Evolutionary conservation across 2,797 vertebrate species (phyloP).

Genomic region (Diceros bicornis): DNA sequence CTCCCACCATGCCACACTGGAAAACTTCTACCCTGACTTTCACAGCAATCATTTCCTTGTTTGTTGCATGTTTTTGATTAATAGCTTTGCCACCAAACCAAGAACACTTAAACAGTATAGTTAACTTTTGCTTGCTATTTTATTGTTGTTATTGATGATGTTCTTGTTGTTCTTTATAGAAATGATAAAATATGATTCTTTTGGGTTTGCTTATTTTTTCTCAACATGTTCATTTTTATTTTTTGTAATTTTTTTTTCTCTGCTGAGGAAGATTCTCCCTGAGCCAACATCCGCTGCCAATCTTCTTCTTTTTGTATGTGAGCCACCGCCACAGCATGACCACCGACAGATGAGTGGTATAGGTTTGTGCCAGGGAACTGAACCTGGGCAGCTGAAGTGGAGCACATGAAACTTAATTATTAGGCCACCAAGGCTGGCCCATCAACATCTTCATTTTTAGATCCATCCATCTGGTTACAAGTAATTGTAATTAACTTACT

Average conservation of each 20-base stretch:
- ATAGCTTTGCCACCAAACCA: neutral
- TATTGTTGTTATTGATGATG: neutral
- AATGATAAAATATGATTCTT: neutral
- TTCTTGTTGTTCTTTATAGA: neutral
- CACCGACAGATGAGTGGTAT: too few species aligned
- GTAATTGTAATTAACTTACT: neutral
- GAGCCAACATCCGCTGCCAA: too few species aligned
- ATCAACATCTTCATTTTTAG: neutral
- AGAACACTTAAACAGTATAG: neutral
- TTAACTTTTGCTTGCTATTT: neutral
- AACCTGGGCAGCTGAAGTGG: neutral
- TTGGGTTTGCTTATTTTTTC: neutral
- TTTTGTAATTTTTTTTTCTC: neutral
- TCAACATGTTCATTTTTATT: neutral
- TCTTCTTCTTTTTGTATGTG: too few species aligned
- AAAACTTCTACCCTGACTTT: neutral
- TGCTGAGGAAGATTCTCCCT: too few species aligned
- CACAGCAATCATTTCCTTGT: neutral
- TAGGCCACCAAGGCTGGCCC: too few species aligned
- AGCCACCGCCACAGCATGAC: too few species aligned
- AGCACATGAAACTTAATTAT: too few species aligned
- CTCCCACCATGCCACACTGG: neutral
- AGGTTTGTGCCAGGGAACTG: too few species aligned
- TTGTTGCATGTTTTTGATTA: neutral
- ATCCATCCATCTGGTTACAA: neutral